Evolutionary conservation across 1,140 invertebrate species (phyloP).

Genomic region (Drosophila nebulosa): DNA sequence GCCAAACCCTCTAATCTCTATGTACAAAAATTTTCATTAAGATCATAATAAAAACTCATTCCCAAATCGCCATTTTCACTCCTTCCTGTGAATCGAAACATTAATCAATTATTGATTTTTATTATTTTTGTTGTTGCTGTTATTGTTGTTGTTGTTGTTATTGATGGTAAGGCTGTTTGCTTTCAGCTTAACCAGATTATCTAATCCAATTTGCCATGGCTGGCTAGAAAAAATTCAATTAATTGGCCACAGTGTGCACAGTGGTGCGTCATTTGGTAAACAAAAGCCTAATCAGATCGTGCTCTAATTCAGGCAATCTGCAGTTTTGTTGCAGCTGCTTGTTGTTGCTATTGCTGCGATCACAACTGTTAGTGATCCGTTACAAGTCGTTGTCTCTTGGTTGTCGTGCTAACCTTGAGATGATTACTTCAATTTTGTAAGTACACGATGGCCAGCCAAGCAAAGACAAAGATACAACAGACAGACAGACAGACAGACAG

Average conservation of each 20-base stretch:
- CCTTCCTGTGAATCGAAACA: not conserved
- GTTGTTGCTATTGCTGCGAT: constrained; percentile 2
- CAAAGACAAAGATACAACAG: constrained; percentile 3
- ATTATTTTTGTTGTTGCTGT: not conserved
- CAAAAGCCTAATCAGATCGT: constrained; percentile 69
- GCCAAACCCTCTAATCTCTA: not conserved
- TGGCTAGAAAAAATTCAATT: constrained; percentile 50
- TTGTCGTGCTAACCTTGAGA: constrained; percentile 74
- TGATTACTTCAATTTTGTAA: constrained; percentile 70
- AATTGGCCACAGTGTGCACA: constrained; percentile 53
- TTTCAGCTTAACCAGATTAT: constrained; percentile 23
- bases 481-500: not conserved
- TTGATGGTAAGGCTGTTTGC: too few species aligned
- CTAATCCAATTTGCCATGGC: constrained; percentile 32
- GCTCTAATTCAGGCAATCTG: constrained; percentile 52
- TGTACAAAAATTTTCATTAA: not conserved
- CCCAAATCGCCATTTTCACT: not conserved
- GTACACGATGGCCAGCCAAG: constrained; percentile 45
- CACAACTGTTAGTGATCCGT: constrained; percentile 59
- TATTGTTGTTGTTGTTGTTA: not conserved
- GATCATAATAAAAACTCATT: not conserved
- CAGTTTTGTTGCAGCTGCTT: constrained; percentile 1
- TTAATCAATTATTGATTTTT: not conserved
- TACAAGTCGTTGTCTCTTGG: constrained; percentile 44
- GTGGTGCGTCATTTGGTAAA: constrained; percentile 62